Evolutionary conservation across 2,113 vertebrate genomes (phyloP).

Genomic region (Ailuropoda melanoleuca): DNA sequence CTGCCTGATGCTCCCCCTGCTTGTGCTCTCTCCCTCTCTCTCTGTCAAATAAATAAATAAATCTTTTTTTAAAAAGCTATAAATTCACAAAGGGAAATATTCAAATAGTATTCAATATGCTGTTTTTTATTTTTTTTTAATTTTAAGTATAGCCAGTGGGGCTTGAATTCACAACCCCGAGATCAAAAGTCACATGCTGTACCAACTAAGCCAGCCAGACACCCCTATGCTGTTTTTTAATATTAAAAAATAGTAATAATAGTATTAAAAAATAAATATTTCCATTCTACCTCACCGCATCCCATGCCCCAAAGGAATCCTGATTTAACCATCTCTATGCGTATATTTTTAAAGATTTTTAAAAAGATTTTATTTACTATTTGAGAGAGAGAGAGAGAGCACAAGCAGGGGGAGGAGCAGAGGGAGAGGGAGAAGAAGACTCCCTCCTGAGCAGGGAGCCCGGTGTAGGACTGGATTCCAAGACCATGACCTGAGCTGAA

Average conservation of each 20-base stretch:
- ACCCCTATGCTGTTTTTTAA: not conserved
- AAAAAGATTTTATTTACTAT: not conserved
- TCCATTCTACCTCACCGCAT: not conserved
- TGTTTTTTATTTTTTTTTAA: not conserved
- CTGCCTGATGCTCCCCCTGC: too few relatives aligned
- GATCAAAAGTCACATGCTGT: not conserved
- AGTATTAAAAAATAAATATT: not conserved
- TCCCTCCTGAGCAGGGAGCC: too few relatives aligned
- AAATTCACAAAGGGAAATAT: not conserved
- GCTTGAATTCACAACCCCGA: not conserved
- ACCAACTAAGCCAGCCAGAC: not conserved
- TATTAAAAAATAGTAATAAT: not conserved
- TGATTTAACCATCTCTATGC: not conserved
- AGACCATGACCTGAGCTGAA: too few relatives aligned
- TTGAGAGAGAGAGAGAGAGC: too few relatives aligned
- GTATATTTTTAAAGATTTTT: not conserved
- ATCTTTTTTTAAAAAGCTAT: not conserved
- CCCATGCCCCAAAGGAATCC: not conserved
- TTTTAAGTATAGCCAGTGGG: not conserved
- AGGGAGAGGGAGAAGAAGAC: too few relatives aligned
- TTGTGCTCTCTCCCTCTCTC: too few relatives aligned
- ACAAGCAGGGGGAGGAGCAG: too few relatives aligned
- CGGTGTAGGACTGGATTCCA: too few relatives aligned
- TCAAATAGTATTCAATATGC: not conserved
- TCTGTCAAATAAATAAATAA: too few relatives aligned